These are phyloP conservation scores for Pomacea canaliculata DNA, from an alignment of 2,888 invertebrate genomes.

Conservation along the genomic window DNA sequence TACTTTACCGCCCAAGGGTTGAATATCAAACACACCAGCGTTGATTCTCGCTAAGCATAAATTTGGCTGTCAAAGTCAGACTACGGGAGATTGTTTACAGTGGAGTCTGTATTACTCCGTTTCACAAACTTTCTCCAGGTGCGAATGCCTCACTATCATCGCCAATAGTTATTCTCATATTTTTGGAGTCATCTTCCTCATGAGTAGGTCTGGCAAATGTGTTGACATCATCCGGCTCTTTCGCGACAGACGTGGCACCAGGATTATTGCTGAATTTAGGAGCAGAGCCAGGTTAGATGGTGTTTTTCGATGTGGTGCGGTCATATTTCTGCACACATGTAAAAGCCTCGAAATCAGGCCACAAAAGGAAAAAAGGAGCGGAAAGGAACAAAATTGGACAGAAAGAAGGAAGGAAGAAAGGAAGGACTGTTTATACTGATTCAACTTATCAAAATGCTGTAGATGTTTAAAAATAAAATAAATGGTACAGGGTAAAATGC, in stretches of 20 bases:
- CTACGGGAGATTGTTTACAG: not conserved
- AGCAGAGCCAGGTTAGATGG: not conserved
- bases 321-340: slow-evolving; percentile 11
- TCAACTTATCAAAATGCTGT: no score
- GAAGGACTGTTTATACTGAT: no score
- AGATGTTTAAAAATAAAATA: no score
- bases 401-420: no score
- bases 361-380: no score
- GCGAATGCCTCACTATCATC: not conserved
- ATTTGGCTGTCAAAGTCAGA: no score
- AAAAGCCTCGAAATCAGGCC: no score
- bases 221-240: slow-evolving; percentile 5
- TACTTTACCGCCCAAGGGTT: no score
- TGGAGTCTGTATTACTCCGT: not conserved
- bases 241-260: not conserved
- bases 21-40: no score
- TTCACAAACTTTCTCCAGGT: not conserved
- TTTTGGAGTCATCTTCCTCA: not conserved
- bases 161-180: not conserved
- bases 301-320: not conserved
- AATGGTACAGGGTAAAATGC: no score
- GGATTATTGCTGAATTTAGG: not conserved
- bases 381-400: no score
- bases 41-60: no score
- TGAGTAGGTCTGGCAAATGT: not conserved